Conservation (phyloP, 2,888 invertebrate genomes). For the Tipula helvola region DNA sequence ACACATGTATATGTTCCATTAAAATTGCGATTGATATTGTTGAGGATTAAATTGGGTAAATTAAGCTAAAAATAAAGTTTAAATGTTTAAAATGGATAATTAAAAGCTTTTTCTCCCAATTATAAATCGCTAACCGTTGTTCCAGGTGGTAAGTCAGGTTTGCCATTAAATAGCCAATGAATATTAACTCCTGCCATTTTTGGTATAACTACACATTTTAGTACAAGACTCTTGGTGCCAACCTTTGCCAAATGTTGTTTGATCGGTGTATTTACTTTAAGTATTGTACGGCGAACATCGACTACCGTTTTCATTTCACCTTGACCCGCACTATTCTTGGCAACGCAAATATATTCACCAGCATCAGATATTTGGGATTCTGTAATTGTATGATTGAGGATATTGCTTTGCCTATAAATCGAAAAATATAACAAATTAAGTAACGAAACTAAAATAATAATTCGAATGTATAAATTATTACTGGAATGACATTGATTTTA, state of each 20-base stretch:
- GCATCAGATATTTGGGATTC: neutral
- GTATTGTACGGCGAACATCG: neutral
- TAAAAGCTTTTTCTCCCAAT: too few relatives aligned
- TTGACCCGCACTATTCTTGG: neutral
- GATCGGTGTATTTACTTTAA: neutral
- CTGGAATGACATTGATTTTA: neutral
- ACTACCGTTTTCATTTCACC: neutral
- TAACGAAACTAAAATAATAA: neutral
- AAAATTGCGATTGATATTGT: neutral
- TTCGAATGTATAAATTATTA: neutral
- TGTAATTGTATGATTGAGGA: neutral
- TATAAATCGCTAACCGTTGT: neutral
- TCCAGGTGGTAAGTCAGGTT: neutral
- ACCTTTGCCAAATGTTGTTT: neutral
- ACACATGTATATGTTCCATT: neutral
- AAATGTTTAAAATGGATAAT: too few relatives aligned
- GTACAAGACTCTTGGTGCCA: neutral
- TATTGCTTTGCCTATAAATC: neutral
- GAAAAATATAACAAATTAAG: neutral
- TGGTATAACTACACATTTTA: neutral
- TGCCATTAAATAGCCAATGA: neutral
- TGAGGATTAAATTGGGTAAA: neutral
- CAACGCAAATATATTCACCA: neutral
- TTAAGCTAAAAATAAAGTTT: neutral
- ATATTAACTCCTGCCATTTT: neutral